Percentiles rank a stretch among this genome's conserved stretches.
phyloP scores from a whole-genome alignment of 2,113 vertebrate species.

The Caracal caracal region DNA sequence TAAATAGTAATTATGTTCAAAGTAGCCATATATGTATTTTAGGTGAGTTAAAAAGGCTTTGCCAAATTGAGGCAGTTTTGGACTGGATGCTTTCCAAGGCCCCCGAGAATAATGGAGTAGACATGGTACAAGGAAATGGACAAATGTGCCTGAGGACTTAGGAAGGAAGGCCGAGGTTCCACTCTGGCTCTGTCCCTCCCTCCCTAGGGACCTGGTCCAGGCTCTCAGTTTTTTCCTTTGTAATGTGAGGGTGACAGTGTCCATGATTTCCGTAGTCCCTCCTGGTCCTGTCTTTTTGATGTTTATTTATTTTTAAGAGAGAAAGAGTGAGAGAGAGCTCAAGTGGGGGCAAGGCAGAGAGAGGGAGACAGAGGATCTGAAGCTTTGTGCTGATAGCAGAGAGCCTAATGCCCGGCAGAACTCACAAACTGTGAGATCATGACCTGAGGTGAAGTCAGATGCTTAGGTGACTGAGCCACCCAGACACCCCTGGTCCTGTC shows the following conservation, averaged over 20 bases:
- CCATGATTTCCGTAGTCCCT: background rate
- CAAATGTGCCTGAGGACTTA: fast-evolving
- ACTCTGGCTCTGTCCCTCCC: background rate
- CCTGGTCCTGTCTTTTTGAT: background rate
- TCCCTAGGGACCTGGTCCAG: no score
- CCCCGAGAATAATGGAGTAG: background rate
- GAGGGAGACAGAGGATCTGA: no score
- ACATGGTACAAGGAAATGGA: fast-evolving
- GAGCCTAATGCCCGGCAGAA: no score
- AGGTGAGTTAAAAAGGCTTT: background rate
- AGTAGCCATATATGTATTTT: background rate
- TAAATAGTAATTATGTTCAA: background rate
- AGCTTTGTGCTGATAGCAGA: no score
- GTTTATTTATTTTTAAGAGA: no score
- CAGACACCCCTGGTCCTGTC: no score
- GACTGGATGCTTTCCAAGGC: background rate
- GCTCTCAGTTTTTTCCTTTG: background rate
- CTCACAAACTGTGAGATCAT: no score
- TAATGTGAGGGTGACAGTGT: background rate
- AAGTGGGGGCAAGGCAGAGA: no score
- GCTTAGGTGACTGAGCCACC: no score
- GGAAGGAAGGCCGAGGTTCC: background rate
- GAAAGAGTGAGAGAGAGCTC: no score
- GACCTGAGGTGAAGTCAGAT: no score
- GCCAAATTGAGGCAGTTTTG: background rate